Conservation (phyloP, 2,113 vertebrate species). For the Oxyruncus cristatus region DNA sequence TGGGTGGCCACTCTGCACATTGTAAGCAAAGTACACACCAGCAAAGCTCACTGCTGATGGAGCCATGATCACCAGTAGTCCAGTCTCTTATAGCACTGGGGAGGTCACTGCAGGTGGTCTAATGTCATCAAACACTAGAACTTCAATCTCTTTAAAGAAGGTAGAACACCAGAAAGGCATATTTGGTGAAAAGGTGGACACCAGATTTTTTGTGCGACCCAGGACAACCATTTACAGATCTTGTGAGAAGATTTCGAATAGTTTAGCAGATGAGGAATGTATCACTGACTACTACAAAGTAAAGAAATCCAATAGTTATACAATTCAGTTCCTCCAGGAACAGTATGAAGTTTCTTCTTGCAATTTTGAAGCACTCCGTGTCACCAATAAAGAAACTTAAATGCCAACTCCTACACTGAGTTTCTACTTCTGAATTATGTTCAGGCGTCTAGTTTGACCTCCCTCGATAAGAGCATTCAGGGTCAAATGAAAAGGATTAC, state of each 20-base stretch:
- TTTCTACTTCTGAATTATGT: neutral
- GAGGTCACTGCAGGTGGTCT: no score
- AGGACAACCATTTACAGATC: neutral
- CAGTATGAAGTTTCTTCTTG: neutral
- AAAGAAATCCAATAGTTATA: neutral
- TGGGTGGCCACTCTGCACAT: no score
- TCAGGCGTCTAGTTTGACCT: neutral
- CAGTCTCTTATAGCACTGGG: no score
- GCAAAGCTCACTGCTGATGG: no score
- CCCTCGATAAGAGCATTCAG: neutral
- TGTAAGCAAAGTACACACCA: no score
- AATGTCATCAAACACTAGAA: no score
- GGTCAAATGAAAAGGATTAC: neutral
- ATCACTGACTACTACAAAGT: neutral
- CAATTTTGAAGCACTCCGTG: neutral
- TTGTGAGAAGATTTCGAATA: neutral
- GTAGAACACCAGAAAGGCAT: no score
- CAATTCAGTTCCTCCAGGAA: neutral
- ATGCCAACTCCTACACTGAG: neutral
- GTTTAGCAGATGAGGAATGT: neutral
- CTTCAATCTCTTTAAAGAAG: no score
- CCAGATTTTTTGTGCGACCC: no score
- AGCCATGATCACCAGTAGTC: no score
- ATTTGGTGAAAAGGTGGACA: no score
- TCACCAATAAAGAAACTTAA: neutral